Evolutionary conservation across 2,113 vertebrate genomes (phyloP).

Genomic region (Tauraco erythrolophus): DNA sequence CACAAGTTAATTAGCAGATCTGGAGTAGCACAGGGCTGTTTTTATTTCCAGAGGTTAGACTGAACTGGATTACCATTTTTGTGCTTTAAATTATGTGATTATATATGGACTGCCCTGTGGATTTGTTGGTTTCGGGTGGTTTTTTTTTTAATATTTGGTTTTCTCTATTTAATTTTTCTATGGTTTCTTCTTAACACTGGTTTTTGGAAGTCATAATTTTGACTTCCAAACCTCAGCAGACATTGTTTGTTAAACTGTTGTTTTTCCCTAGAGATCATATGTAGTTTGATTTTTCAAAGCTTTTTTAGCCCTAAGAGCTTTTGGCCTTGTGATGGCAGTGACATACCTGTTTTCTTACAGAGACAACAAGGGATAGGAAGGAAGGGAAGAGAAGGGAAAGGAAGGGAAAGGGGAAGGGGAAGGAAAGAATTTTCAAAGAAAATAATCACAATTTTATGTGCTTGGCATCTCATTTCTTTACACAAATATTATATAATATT

Average conservation of each 20-base stretch:
- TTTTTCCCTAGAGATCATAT: neutral
- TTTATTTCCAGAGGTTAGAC: neutral
- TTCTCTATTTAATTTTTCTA: neutral
- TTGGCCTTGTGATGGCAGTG: neutral
- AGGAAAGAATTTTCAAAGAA: neutral
- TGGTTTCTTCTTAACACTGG: neutral
- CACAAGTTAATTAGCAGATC: neutral
- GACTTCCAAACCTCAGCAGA: neutral
- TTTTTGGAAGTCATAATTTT: neutral
- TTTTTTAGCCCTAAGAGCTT: neutral
- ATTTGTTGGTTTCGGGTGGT: too few relatives aligned
- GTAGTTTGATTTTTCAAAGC: neutral
- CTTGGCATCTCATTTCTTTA: neutral
- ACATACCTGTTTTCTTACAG: neutral
- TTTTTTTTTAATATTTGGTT: rapidly evolving
- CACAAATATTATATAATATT: neutral
- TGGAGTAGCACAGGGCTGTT: neutral
- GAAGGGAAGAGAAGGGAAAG: neutral
- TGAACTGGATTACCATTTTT: neutral
- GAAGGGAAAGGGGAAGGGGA: neutral
- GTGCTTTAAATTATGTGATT: neutral
- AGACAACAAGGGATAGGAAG: too few relatives aligned
- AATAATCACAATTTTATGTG: neutral
- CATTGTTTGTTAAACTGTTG: neutral
- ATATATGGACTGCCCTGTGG: neutral